Base-by-base conservation (phyloP, 2,113 vertebrate species). In the Megaceryle maxima region DNA sequence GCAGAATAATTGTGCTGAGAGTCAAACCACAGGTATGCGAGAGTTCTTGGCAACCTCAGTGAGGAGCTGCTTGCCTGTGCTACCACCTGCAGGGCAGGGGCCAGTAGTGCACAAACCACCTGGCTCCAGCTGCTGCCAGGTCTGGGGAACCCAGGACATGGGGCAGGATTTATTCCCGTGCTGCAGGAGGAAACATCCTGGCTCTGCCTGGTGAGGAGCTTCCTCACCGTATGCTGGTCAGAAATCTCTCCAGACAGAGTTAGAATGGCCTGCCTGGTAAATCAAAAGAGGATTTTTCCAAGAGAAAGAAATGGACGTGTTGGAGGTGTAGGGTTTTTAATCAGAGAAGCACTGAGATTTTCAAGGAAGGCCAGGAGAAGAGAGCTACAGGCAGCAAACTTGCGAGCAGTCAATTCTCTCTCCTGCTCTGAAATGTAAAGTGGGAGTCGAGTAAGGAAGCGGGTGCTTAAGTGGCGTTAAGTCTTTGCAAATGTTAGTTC, bases 21-120 rank as follows among this genome's bases (percentile, higher is more conserved):
- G 35, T 48, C 13, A 25, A 21, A 29, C 26, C 19, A 2, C 12
- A 29, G 6, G 17, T 11, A 4, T 1, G 11, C 11, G 2, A 5
- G 60, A 39, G 64, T 2, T 24, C 26, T 9, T 17, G 31, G 46
- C 35, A 4, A 8, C 1, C 5, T 43, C 20, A 21, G 37, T 29
- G 10, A 16, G 56, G n/a, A 33, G 60, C 56, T n/a, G 55, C n/a
- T 88, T 20, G 46, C 7, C 64, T 41, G 78, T 35, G 72, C 80
- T 66, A 35, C 75, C 67, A 48, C 44, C 80, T 57, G 39, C 72
- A 67, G 81, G 83, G 44, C 59, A 13, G 35, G 11, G 17, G 6
- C 57, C 31, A 13, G 37, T 7, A 57, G 3, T 59, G 22, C 74
- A 53, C 6, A 33, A 37, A 11, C 35, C 64, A 1, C 44, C 43